Evolutionary conservation across 1,140 invertebrate genomes (phyloP).

Genomic region (Bombyx mandarina): DNA sequence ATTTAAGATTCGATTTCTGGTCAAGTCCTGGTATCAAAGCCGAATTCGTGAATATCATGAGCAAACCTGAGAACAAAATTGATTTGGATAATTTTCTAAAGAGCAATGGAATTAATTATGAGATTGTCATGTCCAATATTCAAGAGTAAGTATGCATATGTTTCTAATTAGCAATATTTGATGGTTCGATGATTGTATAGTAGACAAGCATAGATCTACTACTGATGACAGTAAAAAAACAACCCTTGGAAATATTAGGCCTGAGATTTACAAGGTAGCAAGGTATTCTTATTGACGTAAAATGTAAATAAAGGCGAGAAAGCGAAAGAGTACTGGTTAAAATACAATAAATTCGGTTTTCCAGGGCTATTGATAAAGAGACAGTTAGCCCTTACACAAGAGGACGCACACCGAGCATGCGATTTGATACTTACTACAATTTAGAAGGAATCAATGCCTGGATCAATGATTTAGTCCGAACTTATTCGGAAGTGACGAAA

Average conservation of each 20-base stretch:
- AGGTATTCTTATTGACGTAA: too few relatives aligned
- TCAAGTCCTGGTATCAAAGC: slow-evolving; percentile 19
- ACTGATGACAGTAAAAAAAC: background rate
- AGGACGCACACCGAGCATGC: slow-evolving; percentile 32
- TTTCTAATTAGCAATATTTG: background rate
- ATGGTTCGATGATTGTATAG: too few relatives aligned
- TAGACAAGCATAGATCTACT: background rate
- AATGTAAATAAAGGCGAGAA: too few relatives aligned
- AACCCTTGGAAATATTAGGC: background rate
- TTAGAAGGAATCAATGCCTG: slow-evolving; percentile 49
- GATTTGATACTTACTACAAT: slow-evolving; percentile 70
- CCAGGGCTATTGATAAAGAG: slow-evolving; percentile 47
- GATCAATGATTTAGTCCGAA: slow-evolving; percentile 57
- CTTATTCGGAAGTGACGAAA: slow-evolving; percentile 60
- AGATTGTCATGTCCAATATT: slow-evolving; percentile 35
- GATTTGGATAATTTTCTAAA: slow-evolving; percentile 34
- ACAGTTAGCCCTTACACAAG: slow-evolving; percentile 26
- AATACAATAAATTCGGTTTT: slow-evolving; percentile 8
- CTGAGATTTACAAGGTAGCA: background rate
- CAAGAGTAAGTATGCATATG: slow-evolving; percentile 47
- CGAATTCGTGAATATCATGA: slow-evolving; percentile 40
- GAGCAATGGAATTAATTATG: slow-evolving; percentile 26
- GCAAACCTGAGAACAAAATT: slow-evolving; percentile 35
- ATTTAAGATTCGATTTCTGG: slow-evolving; percentile 48
- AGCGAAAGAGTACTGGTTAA: too few relatives aligned